These are phyloP conservation scores for Hydrocynus forskahlii DNA, from an alignment of 2,797 vertebrate genomes.

Conservation along the genomic window DNA sequence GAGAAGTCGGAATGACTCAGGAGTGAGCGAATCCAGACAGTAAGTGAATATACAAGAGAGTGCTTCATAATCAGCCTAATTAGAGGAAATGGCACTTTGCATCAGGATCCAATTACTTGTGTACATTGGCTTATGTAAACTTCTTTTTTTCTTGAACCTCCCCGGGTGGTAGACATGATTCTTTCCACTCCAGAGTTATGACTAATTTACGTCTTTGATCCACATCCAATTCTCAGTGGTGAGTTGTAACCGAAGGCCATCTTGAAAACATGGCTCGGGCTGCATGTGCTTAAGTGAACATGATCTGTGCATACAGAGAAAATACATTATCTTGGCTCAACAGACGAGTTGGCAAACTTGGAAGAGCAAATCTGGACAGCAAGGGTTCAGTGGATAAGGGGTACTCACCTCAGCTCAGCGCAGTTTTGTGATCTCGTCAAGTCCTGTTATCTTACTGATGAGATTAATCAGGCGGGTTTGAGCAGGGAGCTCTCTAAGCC, in stretches of 20 bases:
- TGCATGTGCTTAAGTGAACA: constrained; percentile 16
- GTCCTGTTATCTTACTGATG: not conserved
- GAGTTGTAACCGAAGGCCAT: constrained; percentile 40
- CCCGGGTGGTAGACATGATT: constrained; percentile 46
- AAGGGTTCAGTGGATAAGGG: not conserved
- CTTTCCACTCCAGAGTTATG: constrained; percentile 55
- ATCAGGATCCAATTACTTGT: constrained; percentile 57
- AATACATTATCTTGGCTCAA: not conserved
- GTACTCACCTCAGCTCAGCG: not conserved
- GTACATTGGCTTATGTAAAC: constrained; percentile 50
- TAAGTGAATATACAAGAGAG: constrained; percentile 28
- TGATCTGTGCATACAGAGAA: not conserved
- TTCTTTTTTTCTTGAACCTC: constrained; percentile 31
- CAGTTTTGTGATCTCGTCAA: not conserved
- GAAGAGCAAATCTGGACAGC: not conserved
- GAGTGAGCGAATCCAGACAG: constrained; percentile 36
- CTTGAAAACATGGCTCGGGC: constrained; percentile 41
- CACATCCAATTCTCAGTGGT: constrained; percentile 55
- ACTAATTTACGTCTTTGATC: constrained; percentile 62
- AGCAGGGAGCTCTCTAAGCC: not conserved
- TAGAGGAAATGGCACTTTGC: constrained; percentile 49
- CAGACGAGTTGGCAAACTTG: not conserved
- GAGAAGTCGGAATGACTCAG: constrained; percentile 1
- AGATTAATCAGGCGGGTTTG: not conserved
- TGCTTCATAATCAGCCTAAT: constrained; percentile 53